Conservation (phyloP, 2,113 vertebrate species). For the Dolichallabes microphthalmus region DNA sequence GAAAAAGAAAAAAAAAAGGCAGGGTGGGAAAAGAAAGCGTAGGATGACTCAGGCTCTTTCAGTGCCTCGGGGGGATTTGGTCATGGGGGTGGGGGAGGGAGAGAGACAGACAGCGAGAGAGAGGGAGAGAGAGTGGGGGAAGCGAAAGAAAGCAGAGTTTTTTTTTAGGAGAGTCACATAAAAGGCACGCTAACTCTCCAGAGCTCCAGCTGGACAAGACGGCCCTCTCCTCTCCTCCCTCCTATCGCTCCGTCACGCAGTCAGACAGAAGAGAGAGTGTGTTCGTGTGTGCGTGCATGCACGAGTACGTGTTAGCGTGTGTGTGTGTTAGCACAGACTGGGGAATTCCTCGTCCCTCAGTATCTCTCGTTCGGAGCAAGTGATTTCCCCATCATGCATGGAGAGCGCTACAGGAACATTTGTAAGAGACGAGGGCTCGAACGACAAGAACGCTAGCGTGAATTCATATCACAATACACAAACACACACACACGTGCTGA, state of each 20-base stretch:
- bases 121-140: not conserved
- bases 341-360: constrained; percentile 1
- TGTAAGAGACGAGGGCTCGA: not conserved
- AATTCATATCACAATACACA: not conserved
- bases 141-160: constrained; percentile 38
- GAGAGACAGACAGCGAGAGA: constrained; percentile 12
- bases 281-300: not conserved
- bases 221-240: constrained; percentile 37
- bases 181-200: constrained; percentile 52
- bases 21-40: constrained; percentile 21
- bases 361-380: not conserved
- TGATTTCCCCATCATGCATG: constrained; percentile 8
- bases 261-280: constrained; percentile 2
- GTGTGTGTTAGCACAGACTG: not conserved
- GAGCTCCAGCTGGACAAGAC: constrained; percentile 45
- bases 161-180: constrained; percentile 42
- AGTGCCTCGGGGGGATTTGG: constrained; percentile 43
- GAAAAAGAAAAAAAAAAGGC: not conserved
- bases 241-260: constrained; percentile 40
- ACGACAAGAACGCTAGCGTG: too few relatives aligned
- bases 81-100: constrained; percentile 37
- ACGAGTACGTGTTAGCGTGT: not conserved
- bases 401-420: too few relatives aligned
- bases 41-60: constrained; percentile 51
- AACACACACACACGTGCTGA: not conserved